These are phyloP conservation scores for Calycopis cecrops DNA, from an alignment of 1,140 invertebrate genomes.

Conservation along the genomic window DNA sequence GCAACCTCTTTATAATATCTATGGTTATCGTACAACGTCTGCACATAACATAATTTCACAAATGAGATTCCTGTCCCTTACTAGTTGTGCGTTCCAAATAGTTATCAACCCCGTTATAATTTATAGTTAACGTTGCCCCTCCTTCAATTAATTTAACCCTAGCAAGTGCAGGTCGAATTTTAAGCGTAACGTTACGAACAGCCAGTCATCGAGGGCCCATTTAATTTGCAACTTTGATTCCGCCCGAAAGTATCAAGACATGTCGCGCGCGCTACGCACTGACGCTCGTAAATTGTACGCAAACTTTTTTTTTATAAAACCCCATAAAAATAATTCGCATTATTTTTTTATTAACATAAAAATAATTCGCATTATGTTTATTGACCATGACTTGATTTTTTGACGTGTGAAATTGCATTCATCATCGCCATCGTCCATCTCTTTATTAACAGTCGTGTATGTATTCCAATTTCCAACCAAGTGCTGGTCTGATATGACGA, in stretches of 20 bases:
- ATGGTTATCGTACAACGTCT: too few relatives aligned
- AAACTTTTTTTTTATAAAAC: too few relatives aligned
- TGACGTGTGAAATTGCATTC: too few relatives aligned
- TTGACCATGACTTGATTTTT: too few relatives aligned
- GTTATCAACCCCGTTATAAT: constrained; percentile 35
- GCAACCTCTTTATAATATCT: too few relatives aligned
- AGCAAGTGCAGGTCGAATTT: constrained; percentile 48
- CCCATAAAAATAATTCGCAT: too few relatives aligned
- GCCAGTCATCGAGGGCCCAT: constrained; percentile 45
- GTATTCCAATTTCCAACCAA: too few relatives aligned
- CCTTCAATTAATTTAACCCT: constrained; percentile 48
- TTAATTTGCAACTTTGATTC: constrained; percentile 32
- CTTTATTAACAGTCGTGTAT: too few relatives aligned
- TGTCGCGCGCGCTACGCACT: constrained; percentile 6
- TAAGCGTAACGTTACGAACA: constrained; percentile 30
- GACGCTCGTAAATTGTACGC: neutral
- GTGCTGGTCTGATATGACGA: too few relatives aligned
- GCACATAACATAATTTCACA: constrained; percentile 2
- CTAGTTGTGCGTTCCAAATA: constrained; percentile 20
- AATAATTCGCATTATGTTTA: too few relatives aligned
- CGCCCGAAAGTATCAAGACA: constrained; percentile 22
- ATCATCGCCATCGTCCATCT: too few relatives aligned
- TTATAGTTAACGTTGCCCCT: constrained; percentile 39
- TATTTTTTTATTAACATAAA: too few relatives aligned
- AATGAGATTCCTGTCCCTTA: constrained; percentile 23